These are phyloP conservation scores for Muntiacus reevesi DNA, from an alignment of 2,113 vertebrate genomes.

Conservation along the genomic window DNA sequence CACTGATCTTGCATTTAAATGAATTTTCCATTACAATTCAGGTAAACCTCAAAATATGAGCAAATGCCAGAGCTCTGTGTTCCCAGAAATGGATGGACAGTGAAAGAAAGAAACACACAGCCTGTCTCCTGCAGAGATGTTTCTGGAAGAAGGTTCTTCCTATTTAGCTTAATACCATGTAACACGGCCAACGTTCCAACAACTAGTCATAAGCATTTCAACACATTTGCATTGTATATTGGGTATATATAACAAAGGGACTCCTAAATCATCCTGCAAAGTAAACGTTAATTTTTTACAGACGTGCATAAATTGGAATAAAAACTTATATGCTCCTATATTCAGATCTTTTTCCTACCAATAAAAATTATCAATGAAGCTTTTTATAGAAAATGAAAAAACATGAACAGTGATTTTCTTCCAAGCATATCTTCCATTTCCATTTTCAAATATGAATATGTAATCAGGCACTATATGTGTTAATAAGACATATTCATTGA, in stretches of 20 bases:
- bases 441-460: not conserved
- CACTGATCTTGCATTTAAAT: not conserved
- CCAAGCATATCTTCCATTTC: not conserved
- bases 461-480: not conserved
- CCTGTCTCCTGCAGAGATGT: not conserved
- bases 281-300: not conserved
- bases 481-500: not conserved
- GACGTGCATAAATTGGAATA: not conserved
- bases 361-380: not conserved
- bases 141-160: not conserved
- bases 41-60: not conserved
- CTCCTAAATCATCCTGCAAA: not conserved
- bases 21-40: not conserved
- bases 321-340: not conserved
- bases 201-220: not conserved
- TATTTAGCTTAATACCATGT: not conserved
- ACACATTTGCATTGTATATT: not conserved
- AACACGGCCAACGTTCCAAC: not conserved
- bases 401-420: rapidly evolving
- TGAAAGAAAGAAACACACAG: not conserved
- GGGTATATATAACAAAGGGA: not conserved
- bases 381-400: not conserved
- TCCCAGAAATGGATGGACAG: not conserved
- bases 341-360: not conserved
- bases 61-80: not conserved